Evolutionary conservation across 2,113 vertebrate species (phyloP).

Genomic region (Brachirus orientalis): DNA sequence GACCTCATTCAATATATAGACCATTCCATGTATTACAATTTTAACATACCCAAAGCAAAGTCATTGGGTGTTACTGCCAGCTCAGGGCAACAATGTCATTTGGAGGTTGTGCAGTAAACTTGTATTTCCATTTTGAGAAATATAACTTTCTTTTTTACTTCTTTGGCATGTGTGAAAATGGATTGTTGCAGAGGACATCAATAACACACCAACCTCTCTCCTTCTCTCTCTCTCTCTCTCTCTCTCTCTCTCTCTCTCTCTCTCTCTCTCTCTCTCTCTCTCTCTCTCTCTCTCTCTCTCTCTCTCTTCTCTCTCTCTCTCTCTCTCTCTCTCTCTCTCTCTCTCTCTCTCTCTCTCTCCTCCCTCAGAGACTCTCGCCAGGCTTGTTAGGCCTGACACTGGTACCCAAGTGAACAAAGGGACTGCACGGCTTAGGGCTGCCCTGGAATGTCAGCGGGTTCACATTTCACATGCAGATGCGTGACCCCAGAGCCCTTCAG

Average conservation of each 20-base stretch:
- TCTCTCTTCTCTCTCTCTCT: conserved; percentile 28
- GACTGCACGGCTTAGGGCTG: conserved; percentile 86
- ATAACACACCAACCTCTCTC: conserved; percentile 48
- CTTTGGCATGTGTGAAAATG: conserved; percentile 30
- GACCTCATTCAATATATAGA: conserved; percentile 44
- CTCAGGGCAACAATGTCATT: conserved; percentile 7
- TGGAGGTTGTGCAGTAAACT: conserved; percentile 10
- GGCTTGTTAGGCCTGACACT: conserved; percentile 92
- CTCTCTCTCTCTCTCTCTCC: conserved; percentile 28
- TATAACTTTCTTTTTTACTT: conserved; percentile 42
- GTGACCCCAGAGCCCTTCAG: conserved; percentile 89
- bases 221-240: conserved; percentile 29
- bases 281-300: conserved; percentile 33
- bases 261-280: conserved; percentile 36
- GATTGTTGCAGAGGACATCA: conserved; percentile 42
- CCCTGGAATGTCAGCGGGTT: conserved; percentile 94
- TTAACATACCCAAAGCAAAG: conserved; percentile 24
- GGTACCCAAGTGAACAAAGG: conserved; percentile 90
- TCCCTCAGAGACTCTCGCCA: conserved; percentile 47
- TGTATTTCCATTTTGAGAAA: conserved; percentile 7
- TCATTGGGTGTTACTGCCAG: conserved; percentile 16
- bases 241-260: conserved; percentile 33
- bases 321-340: too few relatives aligned
- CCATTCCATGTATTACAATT: conserved; percentile 22
- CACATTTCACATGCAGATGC: conserved; percentile 98